These are phyloP conservation scores for Platalea minor DNA, from an alignment of 2,797 vertebrate species.

Conservation along the genomic window DNA sequence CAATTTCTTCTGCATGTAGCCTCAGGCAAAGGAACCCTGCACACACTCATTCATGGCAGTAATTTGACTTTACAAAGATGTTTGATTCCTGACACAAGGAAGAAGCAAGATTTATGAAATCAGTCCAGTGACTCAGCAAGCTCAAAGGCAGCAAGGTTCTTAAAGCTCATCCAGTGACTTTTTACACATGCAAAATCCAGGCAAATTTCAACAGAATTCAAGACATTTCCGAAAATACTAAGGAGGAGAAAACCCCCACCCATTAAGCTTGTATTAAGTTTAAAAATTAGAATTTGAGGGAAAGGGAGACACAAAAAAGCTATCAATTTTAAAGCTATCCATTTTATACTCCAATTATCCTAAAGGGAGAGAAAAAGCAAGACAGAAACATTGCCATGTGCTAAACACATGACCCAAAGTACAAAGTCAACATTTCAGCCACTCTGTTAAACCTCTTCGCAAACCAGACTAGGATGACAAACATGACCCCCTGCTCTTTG, in stretches of 20 bases:
- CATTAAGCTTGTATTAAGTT: background rate
- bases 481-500: constrained; percentile 9
- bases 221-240: background rate
- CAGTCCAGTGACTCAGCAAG: background rate
- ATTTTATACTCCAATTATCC: background rate
- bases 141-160: background rate
- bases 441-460: background rate
- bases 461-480: background rate
- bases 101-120: background rate
- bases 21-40: background rate
- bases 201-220: background rate
- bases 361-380: background rate
- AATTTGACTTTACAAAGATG: background rate
- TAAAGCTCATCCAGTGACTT: background rate
- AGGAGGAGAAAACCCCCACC: background rate
- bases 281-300: background rate
- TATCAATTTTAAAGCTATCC: background rate
- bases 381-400: background rate
- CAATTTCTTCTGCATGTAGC: background rate
- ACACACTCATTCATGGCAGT: background rate
- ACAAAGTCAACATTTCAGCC: constrained; percentile 40
- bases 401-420: background rate
- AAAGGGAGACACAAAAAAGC: background rate
- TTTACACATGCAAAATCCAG: background rate
- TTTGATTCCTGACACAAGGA: background rate